These are phyloP conservation scores for Heterocephalus glaber DNA, from an alignment of 2,113 vertebrate genomes.

Conservation along the genomic window DNA sequence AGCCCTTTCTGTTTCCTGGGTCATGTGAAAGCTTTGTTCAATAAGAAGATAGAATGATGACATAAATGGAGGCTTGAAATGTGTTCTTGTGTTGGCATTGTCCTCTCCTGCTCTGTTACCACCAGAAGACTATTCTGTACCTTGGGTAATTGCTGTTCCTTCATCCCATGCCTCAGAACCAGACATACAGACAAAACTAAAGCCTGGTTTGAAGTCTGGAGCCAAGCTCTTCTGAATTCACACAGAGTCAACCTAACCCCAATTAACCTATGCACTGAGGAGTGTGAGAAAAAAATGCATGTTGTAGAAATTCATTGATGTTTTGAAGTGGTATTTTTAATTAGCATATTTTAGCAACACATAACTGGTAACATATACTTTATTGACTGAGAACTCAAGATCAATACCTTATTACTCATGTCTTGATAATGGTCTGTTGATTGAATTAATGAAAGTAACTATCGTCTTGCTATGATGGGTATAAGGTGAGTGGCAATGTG, in stretches of 20 bases:
- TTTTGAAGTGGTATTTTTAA: background rate
- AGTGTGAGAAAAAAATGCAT: background rate
- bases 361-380: background rate
- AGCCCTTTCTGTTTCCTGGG: background rate
- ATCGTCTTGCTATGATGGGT: background rate
- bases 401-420: background rate
- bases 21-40: background rate
- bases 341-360: background rate
- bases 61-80: rapidly evolving
- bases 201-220: background rate
- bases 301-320: background rate
- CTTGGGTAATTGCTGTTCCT: background rate
- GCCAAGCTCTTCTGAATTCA: background rate
- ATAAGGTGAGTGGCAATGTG: background rate
- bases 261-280: background rate
- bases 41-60: background rate
- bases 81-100: background rate
- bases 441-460: background rate
- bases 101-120: background rate
- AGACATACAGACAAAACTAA: background rate
- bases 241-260: background rate
- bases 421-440: background rate
- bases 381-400: background rate
- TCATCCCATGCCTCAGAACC: background rate
- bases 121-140: background rate